These are phyloP conservation scores for Hesperia comma DNA, from an alignment of 2,888 invertebrate genomes.

Conservation along the genomic window DNA sequence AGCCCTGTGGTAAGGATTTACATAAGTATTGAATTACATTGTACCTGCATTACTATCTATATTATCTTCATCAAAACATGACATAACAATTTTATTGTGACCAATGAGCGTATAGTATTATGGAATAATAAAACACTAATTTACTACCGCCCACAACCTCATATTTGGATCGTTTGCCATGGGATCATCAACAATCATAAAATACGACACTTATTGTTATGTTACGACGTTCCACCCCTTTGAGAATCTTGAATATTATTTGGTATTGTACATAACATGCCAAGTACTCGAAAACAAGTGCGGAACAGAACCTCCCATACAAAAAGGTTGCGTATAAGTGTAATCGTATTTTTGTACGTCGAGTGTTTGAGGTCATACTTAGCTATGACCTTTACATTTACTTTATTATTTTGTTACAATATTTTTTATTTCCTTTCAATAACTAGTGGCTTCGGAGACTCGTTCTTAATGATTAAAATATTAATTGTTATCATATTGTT, in stretches of 20 bases:
- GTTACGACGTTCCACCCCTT: background rate
- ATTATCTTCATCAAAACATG: too few relatives aligned
- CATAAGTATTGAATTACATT: too few relatives aligned
- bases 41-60: too few relatives aligned
- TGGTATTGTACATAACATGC: constrained; percentile 6
- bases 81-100: background rate
- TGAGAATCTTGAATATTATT: constrained; percentile 4
- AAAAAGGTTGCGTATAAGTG: background rate
- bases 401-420: background rate
- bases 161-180: constrained; percentile 1
- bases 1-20: too few relatives aligned
- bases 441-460: too few relatives aligned
- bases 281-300: constrained; percentile 1
- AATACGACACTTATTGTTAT: constrained; percentile 8
- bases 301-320: background rate
- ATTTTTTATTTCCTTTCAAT: background rate
- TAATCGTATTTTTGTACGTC: background rate
- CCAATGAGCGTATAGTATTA: background rate
- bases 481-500: too few relatives aligned
- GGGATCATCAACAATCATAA: constrained; percentile 5
- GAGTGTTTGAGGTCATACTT: background rate
- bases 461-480: too few relatives aligned
- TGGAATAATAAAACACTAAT: background rate
- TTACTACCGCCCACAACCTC: background rate
- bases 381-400: too few relatives aligned